A percentile compares a stretch with the other conserved stretches of the same genome.
phyloP scores from a whole-genome alignment of 2,797 vertebrate species.

The Chelonia mydas region DNA sequence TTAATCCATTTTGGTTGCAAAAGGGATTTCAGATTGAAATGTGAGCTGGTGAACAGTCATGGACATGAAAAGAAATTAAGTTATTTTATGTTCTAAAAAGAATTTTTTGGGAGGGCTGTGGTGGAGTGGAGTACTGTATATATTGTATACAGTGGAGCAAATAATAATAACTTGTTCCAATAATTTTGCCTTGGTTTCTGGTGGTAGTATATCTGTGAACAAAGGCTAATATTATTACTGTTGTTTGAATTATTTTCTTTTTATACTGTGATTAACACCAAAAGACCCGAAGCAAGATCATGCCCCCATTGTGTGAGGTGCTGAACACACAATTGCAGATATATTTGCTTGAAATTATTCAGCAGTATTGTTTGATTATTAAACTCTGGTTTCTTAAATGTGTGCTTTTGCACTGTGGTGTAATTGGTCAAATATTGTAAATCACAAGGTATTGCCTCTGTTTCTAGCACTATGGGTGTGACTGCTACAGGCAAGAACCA shows the following conservation, averaged over 20 bases:
- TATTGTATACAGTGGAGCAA: neutral
- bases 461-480: neutral
- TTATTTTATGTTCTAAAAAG: neutral
- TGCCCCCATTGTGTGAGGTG: neutral
- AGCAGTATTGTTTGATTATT: neutral
- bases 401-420: neutral
- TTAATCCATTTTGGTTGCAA: neutral
- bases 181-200: neutral
- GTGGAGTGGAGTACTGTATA: neutral
- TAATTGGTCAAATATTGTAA: neutral
- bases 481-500: conserved; percentile 26
- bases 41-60: conserved; percentile 18
- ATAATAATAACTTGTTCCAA: neutral
- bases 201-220: neutral
- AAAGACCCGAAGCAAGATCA: neutral
- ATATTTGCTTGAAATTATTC: neutral
- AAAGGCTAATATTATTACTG: neutral
- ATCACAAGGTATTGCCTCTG: neutral
- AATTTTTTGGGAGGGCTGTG: neutral
- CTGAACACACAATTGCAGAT: neutral
- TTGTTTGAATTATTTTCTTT: neutral
- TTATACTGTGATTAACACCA: neutral
- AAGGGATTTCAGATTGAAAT: conserved; percentile 24
- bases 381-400: neutral
- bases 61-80: conserved; percentile 22